Evolutionary conservation across 2,888 invertebrate species (phyloP).

Genomic region (Zonitis immaculata): DNA sequence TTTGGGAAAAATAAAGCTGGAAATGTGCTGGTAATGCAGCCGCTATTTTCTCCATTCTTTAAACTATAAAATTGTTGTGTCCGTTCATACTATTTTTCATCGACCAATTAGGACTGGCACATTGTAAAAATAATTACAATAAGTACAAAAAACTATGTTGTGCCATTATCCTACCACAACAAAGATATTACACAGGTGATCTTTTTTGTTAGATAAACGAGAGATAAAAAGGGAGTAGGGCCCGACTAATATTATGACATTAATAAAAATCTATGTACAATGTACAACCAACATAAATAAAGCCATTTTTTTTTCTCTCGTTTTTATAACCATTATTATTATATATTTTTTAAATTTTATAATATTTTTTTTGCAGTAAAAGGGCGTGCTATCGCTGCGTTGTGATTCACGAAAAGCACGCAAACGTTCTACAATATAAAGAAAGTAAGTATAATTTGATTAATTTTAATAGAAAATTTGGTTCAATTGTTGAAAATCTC

Average conservation of each 20-base stretch:
- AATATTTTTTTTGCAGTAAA: slow-evolving; percentile 61
- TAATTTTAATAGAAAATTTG: too few relatives aligned
- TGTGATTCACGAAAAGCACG: slow-evolving; percentile 92
- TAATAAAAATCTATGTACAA: slow-evolving; percentile 17
- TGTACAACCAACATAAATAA: neutral
- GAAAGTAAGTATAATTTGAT: slow-evolving; percentile 74
- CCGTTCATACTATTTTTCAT: slow-evolving; percentile 6
- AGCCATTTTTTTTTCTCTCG: neutral
- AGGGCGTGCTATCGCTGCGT: slow-evolving; percentile 86
- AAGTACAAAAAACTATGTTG: neutral
- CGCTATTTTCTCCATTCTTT: neutral
- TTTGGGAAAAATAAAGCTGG: neutral
- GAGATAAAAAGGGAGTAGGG: slow-evolving; percentile 13
- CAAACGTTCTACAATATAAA: slow-evolving; percentile 94
- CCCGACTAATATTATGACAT: slow-evolving; percentile 21
- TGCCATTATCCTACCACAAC: slow-evolving; percentile 9
- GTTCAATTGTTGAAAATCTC: neutral
- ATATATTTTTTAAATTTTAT: too few relatives aligned
- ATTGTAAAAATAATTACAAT: slow-evolving; percentile 12
- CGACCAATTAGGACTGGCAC: slow-evolving; percentile 7
- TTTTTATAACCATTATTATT: too few relatives aligned
- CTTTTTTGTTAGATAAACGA: slow-evolving; percentile 11
- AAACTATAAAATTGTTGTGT: neutral
- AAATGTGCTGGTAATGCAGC: neutral
- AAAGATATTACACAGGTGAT: slow-evolving; percentile 17